Base-by-base conservation (phyloP, 2,113 vertebrate genomes). In the Aphyosemion australe region DNA sequence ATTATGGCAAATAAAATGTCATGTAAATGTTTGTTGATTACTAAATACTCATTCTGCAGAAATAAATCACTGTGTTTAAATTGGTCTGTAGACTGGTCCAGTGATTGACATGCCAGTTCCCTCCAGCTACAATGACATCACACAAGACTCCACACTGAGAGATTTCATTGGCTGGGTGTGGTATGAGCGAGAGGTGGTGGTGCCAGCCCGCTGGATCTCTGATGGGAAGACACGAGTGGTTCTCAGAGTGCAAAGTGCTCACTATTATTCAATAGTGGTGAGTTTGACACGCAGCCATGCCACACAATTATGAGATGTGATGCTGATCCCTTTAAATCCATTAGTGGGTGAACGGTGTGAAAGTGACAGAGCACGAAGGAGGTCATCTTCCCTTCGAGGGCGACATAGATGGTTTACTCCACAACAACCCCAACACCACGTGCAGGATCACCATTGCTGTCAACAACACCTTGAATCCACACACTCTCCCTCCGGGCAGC, bases 371-470 rank as follows among this genome's bases (percentile, higher is more conserved):
- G n/a, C 97, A 99, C 0, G 88, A 94, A 61, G 96, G 97, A 0
- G 97, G 97, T 13, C 97, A 99, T 84, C 94, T 98, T 10, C 97
- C 97, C 12, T 99, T 98, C 13, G 96, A 99, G 85, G 95, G 91
- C 1, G 95, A 99, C 57, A 93, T 99, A 57, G 91, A 92, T 74
- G 82, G 41, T 16, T 42, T 97, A 1, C 11, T 97, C 21, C 91
- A 91, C 54, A 70, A 12, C 7, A 83, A 87, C 4, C 74, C 92
- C 0, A 67, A 48, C 0, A 2, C 87, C 0, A n/a, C n/a, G n/a
- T 96, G 93, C 84, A 93, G 96, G 34, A 90, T 99, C 86, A 99
- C 97, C 1, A 88, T 99, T 0, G 96, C 96, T 0, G 86, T 98
- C 75, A 98, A 99, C 90, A 99, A 99, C 91, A 98, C 96, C 0